Conservation (phyloP, 2,888 invertebrate genomes). For the Netelia melanura region DNA sequence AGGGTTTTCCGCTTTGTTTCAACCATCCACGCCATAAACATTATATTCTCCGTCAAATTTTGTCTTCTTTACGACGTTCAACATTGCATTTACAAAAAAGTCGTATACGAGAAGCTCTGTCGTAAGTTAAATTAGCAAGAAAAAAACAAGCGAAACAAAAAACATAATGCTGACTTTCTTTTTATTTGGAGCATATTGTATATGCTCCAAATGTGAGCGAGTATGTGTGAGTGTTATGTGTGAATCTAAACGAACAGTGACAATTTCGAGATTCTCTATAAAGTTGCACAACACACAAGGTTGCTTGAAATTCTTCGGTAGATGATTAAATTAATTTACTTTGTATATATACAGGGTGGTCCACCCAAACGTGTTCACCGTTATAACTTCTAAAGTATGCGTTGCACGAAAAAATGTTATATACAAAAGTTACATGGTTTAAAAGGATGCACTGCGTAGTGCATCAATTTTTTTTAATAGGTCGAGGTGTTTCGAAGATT, state of each 20-base stretch:
- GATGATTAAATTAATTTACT: not conserved
- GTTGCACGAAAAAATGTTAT: no score
- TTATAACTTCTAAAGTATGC: no score
- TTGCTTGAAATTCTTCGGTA: not conserved
- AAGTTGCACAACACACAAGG: not conserved
- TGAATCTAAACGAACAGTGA: conserved; percentile 20
- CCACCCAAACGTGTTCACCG: no score
- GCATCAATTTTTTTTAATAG: no score
- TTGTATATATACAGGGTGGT: no score
- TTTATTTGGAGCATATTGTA: no score
- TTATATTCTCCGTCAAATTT: not conserved
- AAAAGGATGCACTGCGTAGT: no score
- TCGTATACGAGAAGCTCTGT: no score
- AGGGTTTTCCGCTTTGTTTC: conserved; percentile 82
- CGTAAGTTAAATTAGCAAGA: not conserved
- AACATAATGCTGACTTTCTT: not conserved
- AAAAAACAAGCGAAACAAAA: not conserved
- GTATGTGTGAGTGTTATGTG: no score
- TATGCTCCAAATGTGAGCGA: no score
- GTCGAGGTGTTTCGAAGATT: no score
- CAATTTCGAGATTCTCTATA: conserved; percentile 4
- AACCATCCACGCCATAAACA: not conserved
- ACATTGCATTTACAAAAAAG: not conserved
- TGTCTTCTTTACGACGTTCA: conserved; percentile 3
- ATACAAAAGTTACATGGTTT: no score